Evolutionary conservation across 2,113 vertebrate species (phyloP).

Genomic region (Sorex araneus): DNA sequence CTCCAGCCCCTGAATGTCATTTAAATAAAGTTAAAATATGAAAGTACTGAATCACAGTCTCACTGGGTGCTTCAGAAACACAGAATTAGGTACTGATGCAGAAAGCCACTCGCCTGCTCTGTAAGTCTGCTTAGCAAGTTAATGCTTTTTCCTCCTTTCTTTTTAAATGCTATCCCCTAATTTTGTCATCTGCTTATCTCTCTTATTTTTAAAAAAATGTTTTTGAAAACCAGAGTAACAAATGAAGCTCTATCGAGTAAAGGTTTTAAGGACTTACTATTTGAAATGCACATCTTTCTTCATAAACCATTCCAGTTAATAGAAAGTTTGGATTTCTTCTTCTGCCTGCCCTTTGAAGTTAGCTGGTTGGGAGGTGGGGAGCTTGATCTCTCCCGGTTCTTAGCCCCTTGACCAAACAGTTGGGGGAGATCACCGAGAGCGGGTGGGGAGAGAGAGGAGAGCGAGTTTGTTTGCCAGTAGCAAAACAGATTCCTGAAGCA

Average conservation of each 20-base stretch:
- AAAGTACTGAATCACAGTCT: slow-evolving; percentile 9
- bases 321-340: slow-evolving; percentile 70
- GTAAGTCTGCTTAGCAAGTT: slow-evolving; percentile 51
- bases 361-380: not conserved
- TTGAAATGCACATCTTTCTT: slow-evolving; percentile 70
- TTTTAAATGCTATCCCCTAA: slow-evolving; percentile 50
- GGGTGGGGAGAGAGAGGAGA: no score
- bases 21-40: slow-evolving; percentile 77
- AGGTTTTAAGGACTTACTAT: slow-evolving; percentile 58
- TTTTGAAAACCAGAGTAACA: slow-evolving; percentile 65
- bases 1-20: not conserved
- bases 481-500: no score
- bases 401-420: no score
- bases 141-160: slow-evolving; percentile 50
- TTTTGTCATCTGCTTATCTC: slow-evolving; percentile 73
- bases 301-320: slow-evolving; percentile 37
- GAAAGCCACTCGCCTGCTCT: not conserved
- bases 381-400: no score
- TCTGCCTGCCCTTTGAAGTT: slow-evolving; percentile 42
- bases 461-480: no score
- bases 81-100: not conserved
- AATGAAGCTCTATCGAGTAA: slow-evolving; percentile 62
- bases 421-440: no score
- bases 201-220: slow-evolving; percentile 27
- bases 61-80: slow-evolving; percentile 57